These are phyloP conservation scores for Corvus cornix DNA, from an alignment of 2,113 vertebrate species.

Conservation along the genomic window DNA sequence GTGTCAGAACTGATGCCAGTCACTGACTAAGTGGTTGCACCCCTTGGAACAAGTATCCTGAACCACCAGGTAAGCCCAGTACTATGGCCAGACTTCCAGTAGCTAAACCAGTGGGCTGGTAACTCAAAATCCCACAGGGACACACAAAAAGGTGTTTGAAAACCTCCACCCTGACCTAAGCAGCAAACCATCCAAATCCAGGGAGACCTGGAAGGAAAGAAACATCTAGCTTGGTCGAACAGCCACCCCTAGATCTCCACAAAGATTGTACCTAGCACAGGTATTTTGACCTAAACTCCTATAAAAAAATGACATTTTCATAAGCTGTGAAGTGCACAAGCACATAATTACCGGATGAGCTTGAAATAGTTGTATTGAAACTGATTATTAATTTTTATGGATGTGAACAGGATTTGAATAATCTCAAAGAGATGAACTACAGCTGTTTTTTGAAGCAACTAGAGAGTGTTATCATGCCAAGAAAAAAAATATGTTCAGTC, in stretches of 20 bases:
- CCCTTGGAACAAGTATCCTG: neutral
- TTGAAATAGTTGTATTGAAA: neutral
- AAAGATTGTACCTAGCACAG: neutral
- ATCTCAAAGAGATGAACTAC: neutral
- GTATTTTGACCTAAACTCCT: neutral
- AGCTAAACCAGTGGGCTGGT: neutral
- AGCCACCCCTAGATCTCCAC: neutral
- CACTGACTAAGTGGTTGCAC: neutral
- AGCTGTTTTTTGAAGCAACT: neutral
- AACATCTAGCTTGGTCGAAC: accelerated
- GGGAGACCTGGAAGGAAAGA: neutral
- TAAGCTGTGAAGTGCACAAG: neutral
- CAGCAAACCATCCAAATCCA: neutral
- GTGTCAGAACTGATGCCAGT: neutral
- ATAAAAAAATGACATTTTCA: neutral
- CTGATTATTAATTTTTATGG: neutral
- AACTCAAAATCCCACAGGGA: neutral
- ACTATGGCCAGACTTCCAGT: neutral
- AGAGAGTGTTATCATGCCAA: neutral
- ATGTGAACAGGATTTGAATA: neutral
- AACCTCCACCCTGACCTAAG: neutral
- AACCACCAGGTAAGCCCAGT: neutral
- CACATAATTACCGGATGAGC: neutral
- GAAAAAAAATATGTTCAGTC: neutral
- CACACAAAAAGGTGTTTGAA: neutral